phyloP scores from a whole-genome alignment of 2,888 invertebrate species.

The Clostera curtula region DNA sequence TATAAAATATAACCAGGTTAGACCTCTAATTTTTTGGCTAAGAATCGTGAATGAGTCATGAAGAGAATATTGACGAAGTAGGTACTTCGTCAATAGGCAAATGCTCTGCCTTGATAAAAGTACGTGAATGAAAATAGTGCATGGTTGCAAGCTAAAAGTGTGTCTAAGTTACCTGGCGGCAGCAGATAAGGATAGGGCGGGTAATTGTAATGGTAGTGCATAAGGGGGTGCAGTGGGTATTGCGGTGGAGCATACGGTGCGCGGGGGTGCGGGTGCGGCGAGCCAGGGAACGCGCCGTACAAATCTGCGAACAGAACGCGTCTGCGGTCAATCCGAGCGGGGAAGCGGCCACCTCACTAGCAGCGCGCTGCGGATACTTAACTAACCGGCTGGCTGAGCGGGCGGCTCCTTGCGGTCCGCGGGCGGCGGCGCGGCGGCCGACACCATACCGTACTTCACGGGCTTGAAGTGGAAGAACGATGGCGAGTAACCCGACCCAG shows the following conservation, averaged over 20 bases:
- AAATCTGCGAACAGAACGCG: conserved; percentile 64
- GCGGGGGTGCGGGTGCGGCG: conserved; percentile 65
- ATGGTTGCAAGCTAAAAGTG: no score
- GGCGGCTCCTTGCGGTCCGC: conserved; percentile 71
- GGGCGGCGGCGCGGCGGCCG: conserved; percentile 57
- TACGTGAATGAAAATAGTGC: no score
- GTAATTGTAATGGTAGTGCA: conserved; percentile 69
- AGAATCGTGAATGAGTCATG: no score
- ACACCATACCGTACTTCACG: conserved; percentile 83
- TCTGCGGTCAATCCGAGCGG: conserved; percentile 48
- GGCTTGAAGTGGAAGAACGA: conserved; percentile 96
- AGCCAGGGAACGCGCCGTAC: conserved; percentile 60
- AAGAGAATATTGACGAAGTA: no score
- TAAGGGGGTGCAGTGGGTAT: conserved; percentile 66
- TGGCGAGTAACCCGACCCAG: conserved; percentile 90
- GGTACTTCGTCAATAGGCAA: no score
- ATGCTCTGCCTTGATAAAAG: no score
- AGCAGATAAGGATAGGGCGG: conserved; percentile 64
- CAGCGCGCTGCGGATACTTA: conserved; percentile 71
- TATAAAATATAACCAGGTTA: no score
- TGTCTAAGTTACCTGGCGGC: conserved; percentile 59
- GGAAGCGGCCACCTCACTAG: conserved; percentile 64
- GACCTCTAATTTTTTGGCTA: no score
- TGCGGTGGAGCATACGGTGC: conserved; percentile 65
- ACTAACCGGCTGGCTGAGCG: conserved; percentile 74